Evolutionary conservation across 2,888 invertebrate species (phyloP).

Genomic region (Dryomyza anilis): DNA sequence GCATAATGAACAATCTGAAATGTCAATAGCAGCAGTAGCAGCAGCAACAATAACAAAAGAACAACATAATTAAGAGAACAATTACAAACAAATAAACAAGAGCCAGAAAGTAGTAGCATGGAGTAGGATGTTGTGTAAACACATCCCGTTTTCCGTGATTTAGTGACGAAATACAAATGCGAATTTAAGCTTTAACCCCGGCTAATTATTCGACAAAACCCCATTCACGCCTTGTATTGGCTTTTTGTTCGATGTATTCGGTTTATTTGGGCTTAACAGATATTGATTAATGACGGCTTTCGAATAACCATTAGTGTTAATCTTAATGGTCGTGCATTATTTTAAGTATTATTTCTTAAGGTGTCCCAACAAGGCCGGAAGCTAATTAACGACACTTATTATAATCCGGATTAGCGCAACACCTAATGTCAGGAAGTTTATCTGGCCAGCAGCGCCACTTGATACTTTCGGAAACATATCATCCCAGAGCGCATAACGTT

Average conservation of each 20-base stretch:
- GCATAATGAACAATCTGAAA: constrained; percentile 46
- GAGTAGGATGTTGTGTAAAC: not conserved
- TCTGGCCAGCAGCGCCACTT: not conserved
- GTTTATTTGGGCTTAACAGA: constrained; percentile 9
- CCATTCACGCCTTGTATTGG: not conserved
- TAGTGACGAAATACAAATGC: constrained; percentile 43
- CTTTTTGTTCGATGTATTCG: constrained; percentile 11
- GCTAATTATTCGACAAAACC: not conserved
- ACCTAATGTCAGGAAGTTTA: too few species aligned
- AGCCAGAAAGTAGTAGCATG: not conserved
- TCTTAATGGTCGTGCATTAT: constrained; percentile 49
- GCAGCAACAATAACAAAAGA: constrained; percentile 17
- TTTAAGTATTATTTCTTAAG: too few species aligned
- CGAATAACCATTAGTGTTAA: constrained; percentile 47
- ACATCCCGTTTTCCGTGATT: too few species aligned
- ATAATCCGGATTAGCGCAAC: too few species aligned
- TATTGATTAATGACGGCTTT: constrained; percentile 56
- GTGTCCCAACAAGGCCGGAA: too few species aligned
- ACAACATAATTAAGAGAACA: constrained; percentile 35
- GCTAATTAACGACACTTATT: too few species aligned
- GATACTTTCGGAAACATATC: not conserved
- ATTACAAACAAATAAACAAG: constrained; percentile 34
- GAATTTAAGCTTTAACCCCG: constrained; percentile 44
- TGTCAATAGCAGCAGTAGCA: constrained; percentile 51
- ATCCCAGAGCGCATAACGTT: constrained; percentile 47